These are phyloP conservation scores for Helicoverpa assulta DNA, from an alignment of 2,888 invertebrate species.

Conservation along the genomic window DNA sequence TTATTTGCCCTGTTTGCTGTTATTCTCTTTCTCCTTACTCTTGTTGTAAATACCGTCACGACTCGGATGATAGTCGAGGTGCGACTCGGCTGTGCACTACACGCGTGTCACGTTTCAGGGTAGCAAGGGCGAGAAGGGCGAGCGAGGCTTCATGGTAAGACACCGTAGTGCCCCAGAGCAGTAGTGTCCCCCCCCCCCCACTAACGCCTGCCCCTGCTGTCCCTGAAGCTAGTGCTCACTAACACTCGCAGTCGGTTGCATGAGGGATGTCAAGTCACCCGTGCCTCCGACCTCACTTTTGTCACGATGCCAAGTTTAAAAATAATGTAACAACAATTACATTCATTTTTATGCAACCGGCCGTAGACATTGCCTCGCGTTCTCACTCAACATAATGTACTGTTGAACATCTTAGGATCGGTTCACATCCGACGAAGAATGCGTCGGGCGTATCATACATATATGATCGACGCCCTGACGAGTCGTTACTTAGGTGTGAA, in stretches of 20 bases:
- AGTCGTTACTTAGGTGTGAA: no score
- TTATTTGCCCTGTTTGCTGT: slow-evolving; percentile 66
- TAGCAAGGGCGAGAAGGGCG: slow-evolving; percentile 93
- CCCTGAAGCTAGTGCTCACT: slow-evolving; percentile 6
- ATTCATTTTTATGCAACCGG: background rate
- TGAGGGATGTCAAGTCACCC: no score
- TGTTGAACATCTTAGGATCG: no score
- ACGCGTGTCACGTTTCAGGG: slow-evolving; percentile 90
- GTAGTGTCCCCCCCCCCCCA: slow-evolving; percentile 49
- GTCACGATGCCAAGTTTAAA: no score
- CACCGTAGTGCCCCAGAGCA: slow-evolving; percentile 41
- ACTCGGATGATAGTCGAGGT: slow-evolving; percentile 8
- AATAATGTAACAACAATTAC: no score
- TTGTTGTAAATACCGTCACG: slow-evolving; percentile 49
- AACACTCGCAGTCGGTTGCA: background rate
- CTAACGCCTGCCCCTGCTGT: slow-evolving; percentile 36
- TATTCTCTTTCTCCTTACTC: slow-evolving; percentile 40
- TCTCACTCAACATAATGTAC: background rate
- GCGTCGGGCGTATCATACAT: no score
- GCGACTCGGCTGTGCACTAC: slow-evolving; percentile 41
- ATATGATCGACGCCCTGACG: no score
- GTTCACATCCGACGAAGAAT: no score
- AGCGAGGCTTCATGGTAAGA: slow-evolving; percentile 94
- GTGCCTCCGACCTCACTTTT: no score
- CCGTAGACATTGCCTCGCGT: background rate